These are phyloP conservation scores for Latheticus oryzae DNA, from an alignment of 2,888 invertebrate species.

Conservation along the genomic window DNA sequence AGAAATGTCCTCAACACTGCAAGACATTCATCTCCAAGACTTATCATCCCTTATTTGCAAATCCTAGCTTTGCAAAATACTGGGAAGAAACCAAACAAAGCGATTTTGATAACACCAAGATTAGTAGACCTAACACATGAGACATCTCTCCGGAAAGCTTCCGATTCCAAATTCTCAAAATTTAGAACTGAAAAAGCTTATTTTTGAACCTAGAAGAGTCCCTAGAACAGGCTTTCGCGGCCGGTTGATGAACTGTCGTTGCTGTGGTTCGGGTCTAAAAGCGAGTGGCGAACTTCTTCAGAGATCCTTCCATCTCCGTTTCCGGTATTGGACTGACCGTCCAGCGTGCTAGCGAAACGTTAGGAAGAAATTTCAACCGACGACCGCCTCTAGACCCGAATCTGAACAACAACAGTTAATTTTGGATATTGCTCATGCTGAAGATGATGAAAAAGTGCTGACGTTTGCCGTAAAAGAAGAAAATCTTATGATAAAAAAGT, in stretches of 20 bases:
- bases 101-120: slow-evolving; percentile 50
- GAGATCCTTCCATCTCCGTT: too few relatives aligned
- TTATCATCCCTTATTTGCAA: slow-evolving; percentile 53
- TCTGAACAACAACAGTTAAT: too few relatives aligned
- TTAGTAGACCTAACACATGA: slow-evolving; percentile 46
- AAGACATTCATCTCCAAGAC: slow-evolving; percentile 52
- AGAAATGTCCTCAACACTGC: slow-evolving; percentile 54
- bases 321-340: too few relatives aligned
- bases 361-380: too few relatives aligned
- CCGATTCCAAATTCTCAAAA: slow-evolving; percentile 49
- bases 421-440: too few relatives aligned
- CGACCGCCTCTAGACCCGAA: too few relatives aligned
- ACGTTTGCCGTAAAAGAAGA: slow-evolving; percentile 45
- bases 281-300: too few relatives aligned
- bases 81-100: slow-evolving; percentile 34
- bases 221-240: not conserved
- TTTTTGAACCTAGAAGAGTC: slow-evolving; percentile 38
- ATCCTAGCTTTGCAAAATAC: slow-evolving; percentile 39
- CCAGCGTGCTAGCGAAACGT: too few relatives aligned
- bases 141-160: not conserved
- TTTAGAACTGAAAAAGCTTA: slow-evolving; percentile 50
- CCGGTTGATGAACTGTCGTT: too few relatives aligned
- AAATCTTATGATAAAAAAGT: slow-evolving; percentile 1
- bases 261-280: too few relatives aligned
- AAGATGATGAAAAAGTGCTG: slow-evolving; percentile 42